A percentile compares a stretch with the other conserved stretches of the same genome.
Conservation (phyloP, 2,888 invertebrate genomes). For the Lithophane leautieri region DNA sequence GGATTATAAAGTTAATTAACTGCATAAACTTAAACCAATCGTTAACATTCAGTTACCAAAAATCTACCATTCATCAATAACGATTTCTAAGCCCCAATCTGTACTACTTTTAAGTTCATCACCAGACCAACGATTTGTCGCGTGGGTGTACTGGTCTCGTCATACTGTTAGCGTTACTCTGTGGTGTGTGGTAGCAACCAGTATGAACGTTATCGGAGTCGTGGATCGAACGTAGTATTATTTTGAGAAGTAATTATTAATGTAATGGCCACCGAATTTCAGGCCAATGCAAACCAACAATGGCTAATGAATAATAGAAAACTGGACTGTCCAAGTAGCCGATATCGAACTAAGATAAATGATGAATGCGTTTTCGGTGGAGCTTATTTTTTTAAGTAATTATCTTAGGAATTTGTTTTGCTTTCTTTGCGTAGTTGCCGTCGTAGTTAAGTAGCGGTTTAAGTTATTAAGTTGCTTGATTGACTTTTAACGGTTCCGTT, state of each 20-base stretch:
- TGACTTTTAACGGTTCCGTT: constrained; percentile 8
- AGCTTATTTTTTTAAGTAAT: constrained; percentile 80
- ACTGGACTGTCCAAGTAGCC: constrained; percentile 86
- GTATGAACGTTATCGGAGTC: constrained; percentile 81
- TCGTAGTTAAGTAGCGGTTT: constrained; percentile 38
- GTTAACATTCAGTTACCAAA: constrained; percentile 19
- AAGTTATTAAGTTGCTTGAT: constrained; percentile 29
- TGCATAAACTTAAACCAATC: constrained; percentile 3
- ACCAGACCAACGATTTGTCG: constrained; percentile 42
- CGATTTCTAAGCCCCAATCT: constrained; percentile 41
- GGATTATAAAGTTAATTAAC: constrained; percentile 12
- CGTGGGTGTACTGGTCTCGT: constrained; percentile 61
- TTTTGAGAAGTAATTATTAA: constrained; percentile 91
- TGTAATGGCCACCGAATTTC: constrained; percentile 89
- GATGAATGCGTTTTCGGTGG: constrained; percentile 85
- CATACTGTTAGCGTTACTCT: constrained; percentile 66
- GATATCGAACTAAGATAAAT: constrained; percentile 85
- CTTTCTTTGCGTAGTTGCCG: constrained; percentile 68
- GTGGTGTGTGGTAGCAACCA: constrained; percentile 71
- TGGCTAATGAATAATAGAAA: constrained; percentile 89
- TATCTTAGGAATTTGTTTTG: constrained; percentile 77
- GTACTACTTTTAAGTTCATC: constrained; percentile 56
- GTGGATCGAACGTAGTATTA: constrained; percentile 89
- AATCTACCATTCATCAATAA: constrained; percentile 44
- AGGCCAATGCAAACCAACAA: constrained; percentile 84